Evolutionary conservation across 2,888 invertebrate genomes (phyloP), one percentile per base, ranked within the genome.

Genomic region (Ellobium chinense): DNA sequence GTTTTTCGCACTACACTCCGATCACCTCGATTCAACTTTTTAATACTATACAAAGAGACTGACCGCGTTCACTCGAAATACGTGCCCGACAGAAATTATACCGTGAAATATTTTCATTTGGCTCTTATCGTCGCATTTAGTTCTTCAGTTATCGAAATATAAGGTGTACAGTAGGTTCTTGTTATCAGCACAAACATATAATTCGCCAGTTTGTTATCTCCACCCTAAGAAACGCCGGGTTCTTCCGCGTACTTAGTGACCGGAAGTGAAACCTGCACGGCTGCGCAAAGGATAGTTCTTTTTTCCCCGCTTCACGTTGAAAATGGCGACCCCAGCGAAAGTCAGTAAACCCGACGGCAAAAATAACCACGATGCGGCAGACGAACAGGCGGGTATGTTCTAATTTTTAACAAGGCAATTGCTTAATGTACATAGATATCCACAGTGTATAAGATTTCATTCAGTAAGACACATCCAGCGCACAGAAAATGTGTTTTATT

Each of bases 261-360:
- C 81, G 83, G 83, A 83, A 81, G 68, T 70, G 21, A 39, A 9
- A 18, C 31, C 37, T 56, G 9, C 9, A 65, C 88, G 88, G 87
- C 85, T 87, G 89, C 87, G 88, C 77, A 60, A 5, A 29, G 0
- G 12, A n/a, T 54, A 46, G 77, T 81, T 73, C 81, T 82, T 82
- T 83, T 84, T 85, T 81, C 82, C 82, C 85, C 84, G 83, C 84
- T 84, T 86, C 89, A 85, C 87, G 87, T 86, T 88, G 86, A 91
- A 91, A 90, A 92, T 92, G 92, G 92, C 92, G 89, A 90, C 92
- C 84, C 88, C 88, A 82, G 89, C 92, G 69, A 92, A 92, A 89
- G 89, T 90, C 82, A 86, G 87, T 78, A 92, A 92, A 88, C 84
- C 90, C 58, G 92, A 92, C 74, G 91, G 88, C 74, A 92, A 92